Conservation (phyloP, 2,113 vertebrate species). For the Aspiorhynchus laticeps region DNA sequence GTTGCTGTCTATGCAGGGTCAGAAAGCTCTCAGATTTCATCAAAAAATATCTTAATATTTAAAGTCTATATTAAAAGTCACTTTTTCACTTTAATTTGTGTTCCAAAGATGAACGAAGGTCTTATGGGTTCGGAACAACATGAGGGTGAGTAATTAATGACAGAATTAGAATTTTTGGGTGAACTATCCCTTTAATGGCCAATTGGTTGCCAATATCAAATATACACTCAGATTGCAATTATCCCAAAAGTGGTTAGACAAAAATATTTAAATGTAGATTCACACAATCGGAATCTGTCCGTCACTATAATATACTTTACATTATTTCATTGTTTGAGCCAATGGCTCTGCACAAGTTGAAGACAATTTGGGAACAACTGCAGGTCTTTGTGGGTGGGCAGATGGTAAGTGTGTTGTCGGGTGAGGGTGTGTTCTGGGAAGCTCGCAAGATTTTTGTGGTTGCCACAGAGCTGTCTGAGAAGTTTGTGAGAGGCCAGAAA, state of each 20-base stretch:
- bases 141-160: neutral
- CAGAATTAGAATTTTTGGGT: neutral
- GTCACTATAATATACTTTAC: neutral
- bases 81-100: no score
- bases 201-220: no score
- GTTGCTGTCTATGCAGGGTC: no score
- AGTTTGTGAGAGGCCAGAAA: slow-evolving; percentile 45
- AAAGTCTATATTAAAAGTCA: no score
- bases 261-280: neutral
- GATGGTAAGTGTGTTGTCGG: slow-evolving; percentile 41
- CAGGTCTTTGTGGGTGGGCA: slow-evolving; percentile 55
- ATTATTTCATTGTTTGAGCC: neutral
- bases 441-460: slow-evolving; percentile 40
- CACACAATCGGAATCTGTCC: neutral
- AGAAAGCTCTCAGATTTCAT: neutral
- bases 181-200: neutral
- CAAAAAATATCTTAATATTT: no score
- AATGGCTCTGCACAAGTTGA: slow-evolving; percentile 15
- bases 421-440: slow-evolving; percentile 48
- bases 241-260: neutral
- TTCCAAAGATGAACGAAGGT: neutral
- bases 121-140: neutral
- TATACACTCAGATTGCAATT: neutral
- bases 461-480: slow-evolving; percentile 49
- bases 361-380: slow-evolving; percentile 53